phyloP scores from a whole-genome alignment of 2,113 vertebrate genomes.

The Numenius arquata region DNA sequence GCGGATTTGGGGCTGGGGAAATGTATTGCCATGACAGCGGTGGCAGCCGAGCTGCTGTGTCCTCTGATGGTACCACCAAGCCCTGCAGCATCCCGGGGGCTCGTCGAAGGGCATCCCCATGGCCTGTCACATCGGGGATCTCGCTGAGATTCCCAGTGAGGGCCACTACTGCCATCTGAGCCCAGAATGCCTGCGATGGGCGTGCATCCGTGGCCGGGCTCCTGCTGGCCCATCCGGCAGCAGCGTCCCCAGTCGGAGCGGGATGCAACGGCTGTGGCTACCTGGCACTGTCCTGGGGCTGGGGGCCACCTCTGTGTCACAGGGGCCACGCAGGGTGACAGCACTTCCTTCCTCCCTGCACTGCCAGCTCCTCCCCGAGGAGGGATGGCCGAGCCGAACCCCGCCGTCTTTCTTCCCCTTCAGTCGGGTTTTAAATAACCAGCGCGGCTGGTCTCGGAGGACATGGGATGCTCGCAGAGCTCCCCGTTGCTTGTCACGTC shows the following conservation, averaged over 20 bases:
- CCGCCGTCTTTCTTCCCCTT: neutral
- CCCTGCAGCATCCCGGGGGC: neutral
- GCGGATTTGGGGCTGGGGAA: neutral
- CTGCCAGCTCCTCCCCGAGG: neutral
- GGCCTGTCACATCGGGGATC: neutral
- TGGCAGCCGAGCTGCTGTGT: neutral
- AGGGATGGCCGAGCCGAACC: neutral
- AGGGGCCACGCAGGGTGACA: neutral
- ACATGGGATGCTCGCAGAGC: rapidly evolving
- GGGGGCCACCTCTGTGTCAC: neutral
- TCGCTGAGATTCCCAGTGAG: neutral
- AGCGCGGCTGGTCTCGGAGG: rapidly evolving
- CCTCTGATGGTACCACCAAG: neutral
- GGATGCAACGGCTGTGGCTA: neutral
- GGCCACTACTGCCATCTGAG: neutral
- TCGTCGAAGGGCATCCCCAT: rapidly evolving
- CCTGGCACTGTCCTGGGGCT: neutral
- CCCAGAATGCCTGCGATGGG: rapidly evolving
- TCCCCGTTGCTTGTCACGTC: neutral
- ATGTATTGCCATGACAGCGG: rapidly evolving
- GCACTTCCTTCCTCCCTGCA: neutral
- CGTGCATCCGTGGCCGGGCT: rapidly evolving
- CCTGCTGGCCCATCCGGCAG: neutral
- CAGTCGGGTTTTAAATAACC: neutral
- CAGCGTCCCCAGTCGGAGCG: neutral